phyloP scores from a whole-genome alignment of 1,140 invertebrate genomes.

The Papilio polytes region DNA sequence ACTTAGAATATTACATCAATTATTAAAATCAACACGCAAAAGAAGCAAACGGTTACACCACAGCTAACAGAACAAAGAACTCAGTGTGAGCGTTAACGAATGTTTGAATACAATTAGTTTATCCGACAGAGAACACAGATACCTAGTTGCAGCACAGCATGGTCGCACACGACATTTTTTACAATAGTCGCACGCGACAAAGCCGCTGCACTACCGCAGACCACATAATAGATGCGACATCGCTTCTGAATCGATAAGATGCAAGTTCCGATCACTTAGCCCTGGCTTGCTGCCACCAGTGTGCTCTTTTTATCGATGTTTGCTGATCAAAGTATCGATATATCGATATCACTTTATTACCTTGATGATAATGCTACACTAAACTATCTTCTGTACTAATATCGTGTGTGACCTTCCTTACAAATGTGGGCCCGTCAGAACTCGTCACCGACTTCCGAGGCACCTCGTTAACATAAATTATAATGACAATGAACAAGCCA shows the following conservation, averaged over 20 bases:
- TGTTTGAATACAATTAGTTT: slow-evolving; percentile 36
- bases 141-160: not conserved
- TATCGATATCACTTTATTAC: not conserved
- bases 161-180: not conserved
- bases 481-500: slow-evolving; percentile 54
- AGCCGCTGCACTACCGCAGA: not conserved
- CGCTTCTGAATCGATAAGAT: not conserved
- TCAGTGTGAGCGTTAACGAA: slow-evolving; percentile 17
- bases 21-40: not conserved
- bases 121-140: not conserved
- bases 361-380: not conserved
- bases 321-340: not conserved
- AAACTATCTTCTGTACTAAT: not conserved
- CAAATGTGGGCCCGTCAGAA: slow-evolving; percentile 49
- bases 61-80: slow-evolving; percentile 20
- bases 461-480: slow-evolving; percentile 65
- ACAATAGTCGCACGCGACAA: not conserved
- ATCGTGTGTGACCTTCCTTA: not conserved
- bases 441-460: slow-evolving; percentile 45
- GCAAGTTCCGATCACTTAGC: not conserved
- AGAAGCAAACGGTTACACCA: not conserved
- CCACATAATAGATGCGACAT: not conserved
- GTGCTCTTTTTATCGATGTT: not conserved
- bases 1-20: not conserved
- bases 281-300: not conserved